Evolutionary conservation across 2,888 invertebrate genomes (phyloP), one percentile per base, ranked within the genome.

Genomic region (Calephelis perditalis): DNA sequence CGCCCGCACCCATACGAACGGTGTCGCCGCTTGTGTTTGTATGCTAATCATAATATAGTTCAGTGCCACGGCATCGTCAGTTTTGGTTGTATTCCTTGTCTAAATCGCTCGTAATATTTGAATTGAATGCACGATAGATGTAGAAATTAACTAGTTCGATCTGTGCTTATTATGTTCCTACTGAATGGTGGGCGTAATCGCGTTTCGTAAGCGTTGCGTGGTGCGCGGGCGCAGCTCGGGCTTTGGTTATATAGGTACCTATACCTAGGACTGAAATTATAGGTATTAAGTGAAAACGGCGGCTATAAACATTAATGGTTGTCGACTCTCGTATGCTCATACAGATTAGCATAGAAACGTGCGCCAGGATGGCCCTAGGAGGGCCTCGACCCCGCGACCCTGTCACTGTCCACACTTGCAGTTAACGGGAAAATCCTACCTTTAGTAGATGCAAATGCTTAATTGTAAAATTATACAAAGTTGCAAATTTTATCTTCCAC

Each of bases 121-220:
- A 90, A 90, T 90, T 86, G 86, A 89, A 90, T 90, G 86, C 87
- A 75, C 81, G 80, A 85, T 87, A 84, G 83, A 86, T 83, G 79
- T 84, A 85, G 84, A 82, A 86, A 81, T 83, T 82, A 82, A 86
- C 87, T 86, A 88, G 87, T 86, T 85, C 76, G 75, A 75, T 78
- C 76, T 79, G 75, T 81, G 79, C 80, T 49, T 49, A 70, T 69
- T 67, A 68, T 65, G 67, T 74, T 79, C 74, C 79, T 75, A 75
- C 67, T 71, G 77, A 77, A 65, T 74, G 79, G 89, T 88, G 79
- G 87, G 89, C 81, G 88, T 81, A 46, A 45, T 62, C 74, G 70
- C 72, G 78, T 87, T 87, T 84, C 84, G 85, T 85, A 86, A 87
- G 78, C 72, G 76, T 80, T 82, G 82, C 82, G 76, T 75, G 70